phyloP scores from a whole-genome alignment of 2,113 vertebrate genomes.

The Salvator merianae region DNA sequence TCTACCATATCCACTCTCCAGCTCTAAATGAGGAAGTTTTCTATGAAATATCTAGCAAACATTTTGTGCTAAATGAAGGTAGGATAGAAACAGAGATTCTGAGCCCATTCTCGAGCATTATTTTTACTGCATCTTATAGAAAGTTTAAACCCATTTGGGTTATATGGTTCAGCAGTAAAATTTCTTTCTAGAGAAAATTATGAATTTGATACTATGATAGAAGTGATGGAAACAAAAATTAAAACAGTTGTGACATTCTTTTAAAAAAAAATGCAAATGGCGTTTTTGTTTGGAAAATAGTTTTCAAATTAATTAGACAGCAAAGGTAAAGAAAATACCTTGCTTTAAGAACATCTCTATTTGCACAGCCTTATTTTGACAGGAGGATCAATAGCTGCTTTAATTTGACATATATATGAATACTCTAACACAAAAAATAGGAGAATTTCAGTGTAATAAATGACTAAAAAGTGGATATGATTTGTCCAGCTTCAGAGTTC shows the following conservation, averaged over 20 bases:
- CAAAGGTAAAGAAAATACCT: not conserved
- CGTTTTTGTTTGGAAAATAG: not conserved
- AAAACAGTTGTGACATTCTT: not conserved
- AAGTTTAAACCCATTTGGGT: slow-evolving; percentile 15
- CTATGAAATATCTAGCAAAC: not conserved
- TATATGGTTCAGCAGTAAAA: not conserved
- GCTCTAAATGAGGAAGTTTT: not conserved
- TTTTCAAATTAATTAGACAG: not conserved
- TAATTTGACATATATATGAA: not conserved
- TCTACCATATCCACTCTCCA: not conserved
- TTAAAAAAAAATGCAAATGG: not conserved
- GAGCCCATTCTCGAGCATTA: slow-evolving; percentile 10
- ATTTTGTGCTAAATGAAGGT: not conserved
- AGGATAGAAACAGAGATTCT: slow-evolving; percentile 6
- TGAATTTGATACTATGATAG: slow-evolving; percentile 6
- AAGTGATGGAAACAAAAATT: not conserved
- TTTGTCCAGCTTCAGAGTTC: not conserved
- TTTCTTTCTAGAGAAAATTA: not conserved
- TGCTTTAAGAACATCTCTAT: not conserved
- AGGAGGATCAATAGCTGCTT: not conserved
- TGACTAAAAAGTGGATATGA: not conserved
- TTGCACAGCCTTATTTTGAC: not conserved
- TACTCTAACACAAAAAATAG: not conserved
- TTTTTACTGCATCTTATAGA: slow-evolving; percentile 29
- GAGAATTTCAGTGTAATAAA: not conserved